phyloP scores from a whole-genome alignment of 2,888 invertebrate genomes.

The Andricus quercusramuli region DNA sequence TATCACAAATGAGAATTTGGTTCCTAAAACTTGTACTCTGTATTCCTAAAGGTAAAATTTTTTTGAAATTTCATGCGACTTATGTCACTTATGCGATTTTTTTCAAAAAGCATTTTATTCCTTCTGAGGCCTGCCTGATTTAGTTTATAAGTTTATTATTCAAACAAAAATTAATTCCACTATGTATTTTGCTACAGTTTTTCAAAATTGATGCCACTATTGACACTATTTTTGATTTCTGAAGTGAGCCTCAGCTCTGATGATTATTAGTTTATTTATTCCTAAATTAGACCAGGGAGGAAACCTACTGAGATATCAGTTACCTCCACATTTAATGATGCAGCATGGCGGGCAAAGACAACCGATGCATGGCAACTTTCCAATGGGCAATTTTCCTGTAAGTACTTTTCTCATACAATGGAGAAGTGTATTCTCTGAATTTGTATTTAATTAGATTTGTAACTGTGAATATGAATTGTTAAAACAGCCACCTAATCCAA shows the following conservation, averaged over 20 bases:
- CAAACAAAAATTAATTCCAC: too few relatives aligned
- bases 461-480: constrained; percentile 60
- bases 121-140: too few relatives aligned
- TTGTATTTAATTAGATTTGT: constrained; percentile 17
- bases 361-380: constrained; percentile 70
- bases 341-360: constrained; percentile 70
- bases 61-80: too few relatives aligned
- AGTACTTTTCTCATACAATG: constrained; percentile 52
- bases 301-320: constrained; percentile 72
- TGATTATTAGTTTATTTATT: constrained; percentile 17
- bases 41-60: too few relatives aligned
- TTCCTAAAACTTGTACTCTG: too few relatives aligned
- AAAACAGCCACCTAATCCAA: constrained; percentile 73
- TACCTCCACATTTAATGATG: constrained; percentile 72
- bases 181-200: too few relatives aligned
- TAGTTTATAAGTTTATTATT: too few relatives aligned
- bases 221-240: constrained; percentile 16
- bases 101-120: too few relatives aligned
- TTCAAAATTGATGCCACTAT: background rate
- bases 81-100: too few relatives aligned
- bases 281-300: constrained; percentile 59
- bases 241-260: too few relatives aligned
- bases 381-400: constrained; percentile 69
- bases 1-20: too few relatives aligned
- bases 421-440: background rate